Base-by-base conservation (phyloP, 2,797 vertebrate genomes). In the Sardinella longiceps region DNA sequence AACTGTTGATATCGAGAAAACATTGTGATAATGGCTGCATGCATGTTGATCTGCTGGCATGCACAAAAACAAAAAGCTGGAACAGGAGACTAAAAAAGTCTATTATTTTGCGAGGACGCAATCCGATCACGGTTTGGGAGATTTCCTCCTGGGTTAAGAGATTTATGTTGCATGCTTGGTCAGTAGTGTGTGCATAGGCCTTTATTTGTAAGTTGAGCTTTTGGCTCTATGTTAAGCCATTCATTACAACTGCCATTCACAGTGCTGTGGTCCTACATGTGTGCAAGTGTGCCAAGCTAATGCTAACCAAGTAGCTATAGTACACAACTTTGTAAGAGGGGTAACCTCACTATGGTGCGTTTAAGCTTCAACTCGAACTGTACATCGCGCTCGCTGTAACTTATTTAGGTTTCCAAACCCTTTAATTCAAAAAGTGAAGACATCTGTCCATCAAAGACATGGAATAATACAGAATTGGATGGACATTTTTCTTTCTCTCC, bases 11-110 rank as follows among this genome's bases (percentile, higher is more conserved):
- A n/a, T n/a, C n/a, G n/a, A n/a, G 63, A 83, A 85, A 86, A 84
- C 83, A 74, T 81, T 53, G 39, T 48, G 77, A 83, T 83, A 84
- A 88, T 74, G 56, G 81, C 50, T 84, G 56, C 83, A 43, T 84
- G 39, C 80, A 74, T 37, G 14, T 74, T 81, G 12, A 48, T 86
- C 46, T 43, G 80, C 56, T 81, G 50, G 15, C 56, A 28, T 20
- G 15, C 43, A 43, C 5, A 43, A 77, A 33, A 43, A 37, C 6
- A 5, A 82, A 82, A 30, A 25, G 28, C 82, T n/a, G 39, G 60
- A 60, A 58, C 14, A 20, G 51, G 45, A 80, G 46, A 33, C 50
- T 85, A 60, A 87, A 85, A 85, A 83, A 82, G 20, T 63, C 80
- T 66, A 30, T 82, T 84, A 28, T 84, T 60, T 80, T 70, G 14